Evolutionary conservation across 2,113 vertebrate species (phyloP), one percentile per base, ranked within the genome.

Genomic region (Mustela lutreola): DNA sequence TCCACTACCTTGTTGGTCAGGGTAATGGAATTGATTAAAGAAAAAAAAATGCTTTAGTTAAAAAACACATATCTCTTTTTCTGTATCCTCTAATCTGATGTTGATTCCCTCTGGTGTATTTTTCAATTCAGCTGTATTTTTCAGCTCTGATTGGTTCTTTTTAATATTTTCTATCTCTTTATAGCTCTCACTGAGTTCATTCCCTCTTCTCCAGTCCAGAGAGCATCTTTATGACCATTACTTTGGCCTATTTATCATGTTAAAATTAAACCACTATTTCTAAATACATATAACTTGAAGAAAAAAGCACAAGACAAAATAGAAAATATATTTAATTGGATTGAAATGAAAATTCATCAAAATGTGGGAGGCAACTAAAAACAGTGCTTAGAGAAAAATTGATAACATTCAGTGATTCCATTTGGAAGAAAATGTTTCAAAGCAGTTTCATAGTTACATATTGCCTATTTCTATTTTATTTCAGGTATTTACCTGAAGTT

Each of bases 331-430:
- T 94, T 87, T 36, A 95, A 79, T 36, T 67, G n/a, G n/a, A 90
- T 79, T 15, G 6, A 91, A 93, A 94, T 90, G 11, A 96, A 91
- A 95, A 71, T 48, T n/a, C 22, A 45, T 50, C 53, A 73, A 87
- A 67, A 60, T 88, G 16, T 78, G 24, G 18, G 39, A 70, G 39
- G 7, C 50, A 95, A 56, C 48, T 78, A 82, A 85, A 81, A 58
- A 4, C 33, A 16, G 1, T 50, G 26, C 36, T 83, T 48, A 79
- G 21, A 95, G 45, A 83, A 83, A 94, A 84, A 24, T 4, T 62
- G n/a, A n/a, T 39, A 93, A 28, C 12, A 56, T 22, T 67, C 15
- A 62, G 70, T 62, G 16, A 28, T 50, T 87, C 42, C 42, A 88
- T 24, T 26, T 79, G 15, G 22, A 62, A 62, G 11, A 26, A 11